Base-by-base conservation (phyloP, 1,140 invertebrate genomes). In the Drosophila yakuba region DNA sequence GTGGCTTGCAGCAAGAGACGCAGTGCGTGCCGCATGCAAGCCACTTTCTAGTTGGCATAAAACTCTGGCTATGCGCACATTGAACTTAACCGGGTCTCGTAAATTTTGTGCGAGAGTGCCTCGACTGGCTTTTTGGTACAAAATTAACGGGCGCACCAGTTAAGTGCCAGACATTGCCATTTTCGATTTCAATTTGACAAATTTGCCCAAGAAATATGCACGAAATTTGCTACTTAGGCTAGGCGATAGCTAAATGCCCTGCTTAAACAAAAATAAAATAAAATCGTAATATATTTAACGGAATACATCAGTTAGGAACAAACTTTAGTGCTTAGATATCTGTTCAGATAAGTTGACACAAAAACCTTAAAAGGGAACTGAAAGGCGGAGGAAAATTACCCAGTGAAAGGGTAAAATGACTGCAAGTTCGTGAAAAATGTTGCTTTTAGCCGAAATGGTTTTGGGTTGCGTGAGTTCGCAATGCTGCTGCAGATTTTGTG, bases 41-140 rank as follows among this genome's bases (percentile, higher is more conserved):
- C 74, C 75, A 82, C 79, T 82, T 82, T 82, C 79, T 78, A 82
- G 79, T 55, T 82, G 79, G 67, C 79, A 74, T 79, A 78, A 82
- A 75, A 75, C 74, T 75, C 58, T 63, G 63, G 35, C 66, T 73
- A 83, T 78, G 75, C 80, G 80, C 80, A 83, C 80, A 83, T 83
- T 83, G 80, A 83, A 83, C 80, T 83, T 83, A 79, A 52, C 48
- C 47, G 45, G 41, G 61, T 38, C 74, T 68, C 66, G 75, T 82
- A 82, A 82, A 81, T 82, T 78, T 57, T 44, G 23, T 38, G 32
- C 45, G 57, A 45, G 36, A 41, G 35, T 55, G 39, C 14, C 50
- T 52, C 50, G 17, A 60, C 58, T 41, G n/a, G 48, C 25, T 69
- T 69, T 55, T 48, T 43, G 41, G 41, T 15, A 14, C 28, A 55